Conservation (phyloP, 2,113 vertebrate species). For the rat (Rattus norvegicus) region DNA sequence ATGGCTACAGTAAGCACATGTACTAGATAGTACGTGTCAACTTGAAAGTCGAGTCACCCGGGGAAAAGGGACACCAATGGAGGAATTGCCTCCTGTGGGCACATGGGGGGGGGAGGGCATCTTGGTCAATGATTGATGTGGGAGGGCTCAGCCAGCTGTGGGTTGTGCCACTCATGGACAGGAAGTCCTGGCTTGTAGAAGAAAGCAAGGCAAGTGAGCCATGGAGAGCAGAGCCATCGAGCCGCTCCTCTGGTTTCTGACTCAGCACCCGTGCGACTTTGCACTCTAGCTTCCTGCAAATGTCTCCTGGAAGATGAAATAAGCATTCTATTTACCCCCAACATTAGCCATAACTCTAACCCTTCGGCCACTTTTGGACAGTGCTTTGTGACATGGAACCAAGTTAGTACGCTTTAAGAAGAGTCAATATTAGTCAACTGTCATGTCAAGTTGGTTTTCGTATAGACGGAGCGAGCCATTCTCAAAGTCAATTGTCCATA, state of each 20-base stretch:
- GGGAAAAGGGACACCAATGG: no score
- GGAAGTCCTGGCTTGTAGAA: neutral
- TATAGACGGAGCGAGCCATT: conserved; percentile 58
- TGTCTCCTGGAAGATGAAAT: neutral
- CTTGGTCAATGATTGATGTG: neutral
- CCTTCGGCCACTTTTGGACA: neutral
- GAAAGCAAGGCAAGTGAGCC: neutral
- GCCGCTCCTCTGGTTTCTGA: neutral
- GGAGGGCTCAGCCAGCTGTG: neutral
- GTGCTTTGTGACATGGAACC: neutral
- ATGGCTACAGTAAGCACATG: neutral
- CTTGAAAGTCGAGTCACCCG: neutral
- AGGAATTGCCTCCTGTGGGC: neutral
- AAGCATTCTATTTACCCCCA: neutral
- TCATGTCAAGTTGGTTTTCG: conserved; percentile 69
- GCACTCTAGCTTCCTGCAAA: neutral
- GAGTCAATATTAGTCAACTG: conserved; percentile 58
- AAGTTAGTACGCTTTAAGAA: conserved; percentile 15
- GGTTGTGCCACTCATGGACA: neutral
- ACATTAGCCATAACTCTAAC: neutral
- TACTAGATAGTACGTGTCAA: neutral
- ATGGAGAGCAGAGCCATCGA: neutral
- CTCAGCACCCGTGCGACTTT: neutral
- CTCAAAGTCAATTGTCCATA: conserved; percentile 56
- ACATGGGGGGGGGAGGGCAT: neutral